Percentiles rank a stretch among this genome's conserved stretches.
Evolutionary conservation across 2,113 vertebrate genomes (phyloP).

Genomic region (Terrapene triunguis): DNA sequence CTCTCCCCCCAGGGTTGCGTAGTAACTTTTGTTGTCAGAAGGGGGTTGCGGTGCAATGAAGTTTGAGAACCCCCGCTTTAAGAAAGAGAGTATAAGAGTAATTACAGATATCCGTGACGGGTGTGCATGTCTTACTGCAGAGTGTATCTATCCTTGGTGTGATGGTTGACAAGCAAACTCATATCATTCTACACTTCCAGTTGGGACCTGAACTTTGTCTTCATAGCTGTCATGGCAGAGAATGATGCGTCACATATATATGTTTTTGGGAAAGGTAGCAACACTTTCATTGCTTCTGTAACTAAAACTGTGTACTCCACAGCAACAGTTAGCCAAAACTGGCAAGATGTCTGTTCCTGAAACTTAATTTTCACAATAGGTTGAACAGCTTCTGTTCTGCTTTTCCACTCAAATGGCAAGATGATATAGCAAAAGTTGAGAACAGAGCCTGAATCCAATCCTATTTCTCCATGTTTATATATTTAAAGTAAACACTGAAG

Average conservation of each 20-base stretch:
- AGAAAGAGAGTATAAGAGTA: neutral
- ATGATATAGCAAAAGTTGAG: neutral
- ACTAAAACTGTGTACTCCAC: neutral
- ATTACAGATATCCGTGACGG: neutral
- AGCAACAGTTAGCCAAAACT: neutral
- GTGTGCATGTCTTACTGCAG: neutral
- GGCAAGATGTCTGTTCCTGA: neutral
- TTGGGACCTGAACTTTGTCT: neutral
- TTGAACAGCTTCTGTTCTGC: neutral
- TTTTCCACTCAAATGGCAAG: neutral
- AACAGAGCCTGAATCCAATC: too few species aligned
- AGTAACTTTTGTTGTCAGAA: too few species aligned
- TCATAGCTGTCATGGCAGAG: neutral
- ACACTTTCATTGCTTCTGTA: neutral
- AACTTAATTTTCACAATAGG: neutral
- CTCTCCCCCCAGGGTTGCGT: too few species aligned
- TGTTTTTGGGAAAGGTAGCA: neutral
- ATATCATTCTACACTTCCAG: neutral
- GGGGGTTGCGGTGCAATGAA: too few species aligned
- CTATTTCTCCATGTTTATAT: neutral
- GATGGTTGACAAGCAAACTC: neutral
- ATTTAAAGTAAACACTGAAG: neutral
- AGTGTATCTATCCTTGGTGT: too few species aligned
- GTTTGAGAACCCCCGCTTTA: too few species aligned
- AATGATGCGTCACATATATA: neutral